Conservation (phyloP, 2,797 vertebrate species). For the Tympanoctomys barrerae region DNA sequence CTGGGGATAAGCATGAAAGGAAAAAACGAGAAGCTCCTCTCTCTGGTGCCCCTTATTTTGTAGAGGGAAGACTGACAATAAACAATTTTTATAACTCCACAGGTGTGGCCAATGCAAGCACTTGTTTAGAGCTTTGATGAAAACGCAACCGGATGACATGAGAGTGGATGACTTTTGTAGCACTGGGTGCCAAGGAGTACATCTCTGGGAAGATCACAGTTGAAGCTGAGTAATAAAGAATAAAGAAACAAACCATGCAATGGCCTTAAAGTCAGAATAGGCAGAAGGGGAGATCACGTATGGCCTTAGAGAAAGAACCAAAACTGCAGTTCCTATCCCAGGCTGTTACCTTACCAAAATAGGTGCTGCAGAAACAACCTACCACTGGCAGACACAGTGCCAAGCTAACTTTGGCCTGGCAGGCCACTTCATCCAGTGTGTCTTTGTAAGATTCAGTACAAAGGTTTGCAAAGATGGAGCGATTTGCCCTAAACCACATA, state of each 20-base stretch:
- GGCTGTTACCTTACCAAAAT: background rate
- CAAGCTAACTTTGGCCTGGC: background rate
- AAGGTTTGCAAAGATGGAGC: background rate
- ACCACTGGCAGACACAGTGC: background rate
- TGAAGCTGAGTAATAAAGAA: background rate
- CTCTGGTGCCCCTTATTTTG: background rate
- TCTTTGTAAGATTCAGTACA: background rate
- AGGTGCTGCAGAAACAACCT: background rate
- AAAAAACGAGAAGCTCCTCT: background rate
- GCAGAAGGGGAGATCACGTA: background rate
- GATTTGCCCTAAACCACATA: background rate
- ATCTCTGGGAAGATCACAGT: background rate
- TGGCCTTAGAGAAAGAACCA: background rate
- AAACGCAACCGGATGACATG: background rate
- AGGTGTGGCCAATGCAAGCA: background rate
- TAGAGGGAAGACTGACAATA: background rate
- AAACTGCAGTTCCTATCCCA: background rate
- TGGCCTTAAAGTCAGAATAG: background rate
- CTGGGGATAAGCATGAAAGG: background rate
- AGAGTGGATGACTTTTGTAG: background rate
- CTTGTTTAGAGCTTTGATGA: background rate
- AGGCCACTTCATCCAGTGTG: background rate
- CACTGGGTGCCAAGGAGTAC: background rate
- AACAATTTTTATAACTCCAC: background rate
- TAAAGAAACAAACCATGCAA: background rate